Base-by-base conservation (phyloP, 1,140 invertebrate species). In the Trachelipus rathkii region DNA sequence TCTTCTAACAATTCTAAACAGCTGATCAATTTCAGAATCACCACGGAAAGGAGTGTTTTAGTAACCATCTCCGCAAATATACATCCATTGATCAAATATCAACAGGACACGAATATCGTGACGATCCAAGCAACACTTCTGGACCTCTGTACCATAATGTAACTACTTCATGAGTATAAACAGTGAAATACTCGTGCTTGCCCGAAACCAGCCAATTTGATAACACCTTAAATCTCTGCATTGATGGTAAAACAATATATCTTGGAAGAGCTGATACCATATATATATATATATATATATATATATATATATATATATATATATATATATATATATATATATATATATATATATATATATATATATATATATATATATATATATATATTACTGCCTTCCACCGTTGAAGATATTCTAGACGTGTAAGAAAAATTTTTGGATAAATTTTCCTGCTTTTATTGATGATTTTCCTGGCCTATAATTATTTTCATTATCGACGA, bases 111-210 rank as follows among this genome's bases (percentile, higher is more conserved):
- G 96, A 95, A 83, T 99, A 99, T 70, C 93, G 87, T 10, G 88
- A 88, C 0, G 91, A 90, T 0, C 97, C 97, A 0, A 99, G 87
- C 6, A 99, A 87, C 50, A 99, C 94, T 88, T 99, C 98, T 0
- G 98, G 98, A 0, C 97, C 95, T 84, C 98, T 89, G 84, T 99
- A 99, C 97, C 97, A 99, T 10, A 99, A 86, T 5, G 97, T 99
- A 2, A 99, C 97, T 67, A 99, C 95, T 89, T 99, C 98, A 85
- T 99, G 97, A 0, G 98, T 99, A 84, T 98, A n/a, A n/a, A 98
- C 92, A 13, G 98, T 92, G 74, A 88, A 99, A 97, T 1, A 92
- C 92, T 82, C 98, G 88, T 0, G 97, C 97, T 44, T 99, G 88
- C 76, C 98, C 98, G 88, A 99, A 99, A 87, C 99, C 98, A 33